These are phyloP conservation scores for Sminthurides aquaticus DNA, from an alignment of 2,888 invertebrate genomes.

Conservation along the genomic window DNA sequence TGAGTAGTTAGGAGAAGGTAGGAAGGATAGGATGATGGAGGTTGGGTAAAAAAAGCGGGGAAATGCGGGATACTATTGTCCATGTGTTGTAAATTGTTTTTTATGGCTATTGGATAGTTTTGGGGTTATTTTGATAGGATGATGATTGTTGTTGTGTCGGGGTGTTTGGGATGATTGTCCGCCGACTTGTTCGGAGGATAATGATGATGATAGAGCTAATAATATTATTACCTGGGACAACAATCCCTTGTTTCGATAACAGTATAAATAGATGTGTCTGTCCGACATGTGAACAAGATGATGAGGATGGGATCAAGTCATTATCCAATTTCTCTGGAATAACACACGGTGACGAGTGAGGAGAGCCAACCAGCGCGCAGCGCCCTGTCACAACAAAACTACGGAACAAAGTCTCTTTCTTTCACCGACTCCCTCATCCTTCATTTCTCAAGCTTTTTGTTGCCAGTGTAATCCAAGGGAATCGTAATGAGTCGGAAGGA, in stretches of 20 bases:
- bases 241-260: constrained; percentile 16
- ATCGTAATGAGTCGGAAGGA: too few species aligned
- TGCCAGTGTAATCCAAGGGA: too few species aligned
- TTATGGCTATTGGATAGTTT: not conserved
- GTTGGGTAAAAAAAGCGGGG: not conserved
- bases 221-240: constrained; percentile 15
- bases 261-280: constrained; percentile 11
- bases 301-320: constrained; percentile 19
- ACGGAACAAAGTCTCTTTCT: too few species aligned
- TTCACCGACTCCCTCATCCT: too few species aligned
- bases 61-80: not conserved
- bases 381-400: too few species aligned
- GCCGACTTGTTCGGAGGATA: constrained; percentile 2
- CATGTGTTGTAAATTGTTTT: not conserved
- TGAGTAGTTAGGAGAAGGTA: not conserved
- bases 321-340: constrained; percentile 19
- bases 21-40: not conserved
- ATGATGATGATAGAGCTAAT: constrained; percentile 15
- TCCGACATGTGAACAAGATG: not conserved
- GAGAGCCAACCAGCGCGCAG: too few species aligned
- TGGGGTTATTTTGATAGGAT: not conserved
- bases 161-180: not conserved
- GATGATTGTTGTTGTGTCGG: not conserved
- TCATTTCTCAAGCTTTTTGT: too few species aligned
- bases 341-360: too few species aligned